Percentiles rank a stretch among this genome's conserved stretches.
Conservation (phyloP, 2,113 vertebrate species). For the Ploceus nigricollis region DNA sequence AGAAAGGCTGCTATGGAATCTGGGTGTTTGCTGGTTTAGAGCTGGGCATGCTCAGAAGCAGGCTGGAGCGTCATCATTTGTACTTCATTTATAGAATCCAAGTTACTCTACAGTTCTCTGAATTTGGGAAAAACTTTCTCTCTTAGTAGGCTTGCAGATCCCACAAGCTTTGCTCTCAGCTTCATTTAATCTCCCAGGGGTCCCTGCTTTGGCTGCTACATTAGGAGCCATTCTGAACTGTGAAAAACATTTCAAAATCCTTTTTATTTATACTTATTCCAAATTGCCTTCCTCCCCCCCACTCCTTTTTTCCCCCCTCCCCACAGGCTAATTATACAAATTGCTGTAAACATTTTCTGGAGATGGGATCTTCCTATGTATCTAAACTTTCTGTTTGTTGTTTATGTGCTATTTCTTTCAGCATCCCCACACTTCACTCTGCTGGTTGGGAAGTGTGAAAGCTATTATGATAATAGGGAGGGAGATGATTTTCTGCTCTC, state of each 20-base stretch:
- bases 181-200: not conserved
- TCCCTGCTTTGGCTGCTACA: not conserved
- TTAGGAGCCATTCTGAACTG: not conserved
- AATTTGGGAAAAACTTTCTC: not conserved
- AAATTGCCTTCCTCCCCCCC: not conserved
- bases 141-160: not conserved
- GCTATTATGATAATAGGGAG: slow-evolving; percentile 32
- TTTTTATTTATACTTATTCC: not conserved
- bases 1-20: not conserved
- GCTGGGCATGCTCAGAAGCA: not conserved
- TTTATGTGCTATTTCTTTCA: not conserved
- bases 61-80: not conserved
- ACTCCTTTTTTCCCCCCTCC: no score
- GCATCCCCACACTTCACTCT: not conserved
- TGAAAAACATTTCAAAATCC: not conserved
- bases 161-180: not conserved
- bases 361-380: not conserved
- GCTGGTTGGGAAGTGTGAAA: slow-evolving; percentile 36
- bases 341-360: not conserved
- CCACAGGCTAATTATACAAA: not conserved
- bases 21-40: not conserved
- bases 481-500: slow-evolving; percentile 20
- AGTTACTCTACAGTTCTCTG: not conserved
- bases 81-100: not conserved
- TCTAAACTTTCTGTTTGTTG: not conserved